Percentiles rank a stretch among this genome's conserved stretches.
phyloP scores from a whole-genome alignment of 2,888 invertebrate genomes.

The Diarsia rubi region DNA sequence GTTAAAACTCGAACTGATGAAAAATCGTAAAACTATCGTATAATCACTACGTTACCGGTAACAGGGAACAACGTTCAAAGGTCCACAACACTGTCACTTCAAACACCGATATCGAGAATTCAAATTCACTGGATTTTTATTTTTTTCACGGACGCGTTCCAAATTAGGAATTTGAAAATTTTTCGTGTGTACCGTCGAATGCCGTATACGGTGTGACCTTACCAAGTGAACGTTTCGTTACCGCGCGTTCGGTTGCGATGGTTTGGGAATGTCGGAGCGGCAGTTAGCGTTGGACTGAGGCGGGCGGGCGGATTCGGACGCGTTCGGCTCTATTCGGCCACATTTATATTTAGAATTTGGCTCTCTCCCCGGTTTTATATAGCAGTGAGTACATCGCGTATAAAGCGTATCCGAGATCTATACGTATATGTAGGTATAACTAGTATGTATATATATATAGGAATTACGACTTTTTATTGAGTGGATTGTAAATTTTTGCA shows the following conservation, averaged over 20 bases:
- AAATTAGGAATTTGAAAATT: constrained; percentile 75
- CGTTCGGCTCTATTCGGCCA: constrained; percentile 86
- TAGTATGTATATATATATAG: constrained; percentile 87
- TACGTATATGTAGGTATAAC: constrained; percentile 73
- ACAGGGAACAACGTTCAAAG: constrained; percentile 80
- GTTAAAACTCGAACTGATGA: constrained; percentile 70
- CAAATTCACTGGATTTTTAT: constrained; percentile 77
- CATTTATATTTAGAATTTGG: constrained; percentile 92
- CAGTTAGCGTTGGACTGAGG: constrained; percentile 89
- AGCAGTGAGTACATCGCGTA: constrained; percentile 90
- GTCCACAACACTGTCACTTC: constrained; percentile 87
- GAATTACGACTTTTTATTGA: constrained; percentile 89
- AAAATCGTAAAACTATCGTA: constrained; percentile 67
- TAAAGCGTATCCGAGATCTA: constrained; percentile 90
- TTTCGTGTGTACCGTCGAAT: constrained; percentile 72
- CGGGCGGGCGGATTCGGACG: constrained; percentile 87
- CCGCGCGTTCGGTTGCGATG: constrained; percentile 85
- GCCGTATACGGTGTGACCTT: constrained; percentile 82
- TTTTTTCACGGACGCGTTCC: constrained; percentile 80
- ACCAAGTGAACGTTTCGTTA: constrained; percentile 83
- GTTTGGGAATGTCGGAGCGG: constrained; percentile 86
- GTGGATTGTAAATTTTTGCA: constrained; percentile 88
- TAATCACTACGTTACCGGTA: constrained; percentile 83
- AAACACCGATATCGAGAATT: constrained; percentile 77
- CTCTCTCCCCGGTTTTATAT: constrained; percentile 92